Evolutionary conservation across 2,113 vertebrate genomes (phyloP).

Genomic region (Oreochromis spilurus): DNA sequence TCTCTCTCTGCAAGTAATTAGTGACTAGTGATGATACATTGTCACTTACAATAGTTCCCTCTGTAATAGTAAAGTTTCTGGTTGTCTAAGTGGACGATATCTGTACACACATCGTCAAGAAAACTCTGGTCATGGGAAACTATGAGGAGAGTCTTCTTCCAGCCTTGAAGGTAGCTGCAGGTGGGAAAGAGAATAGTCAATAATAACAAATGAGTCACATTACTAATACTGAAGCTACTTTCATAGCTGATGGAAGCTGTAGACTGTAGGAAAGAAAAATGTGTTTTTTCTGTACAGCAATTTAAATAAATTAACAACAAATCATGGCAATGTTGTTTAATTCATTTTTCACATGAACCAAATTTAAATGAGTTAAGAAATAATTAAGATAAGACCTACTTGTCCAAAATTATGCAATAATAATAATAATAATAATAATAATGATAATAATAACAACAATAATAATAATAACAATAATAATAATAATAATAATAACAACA

Average conservation of each 20-base stretch:
- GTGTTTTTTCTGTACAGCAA: neutral
- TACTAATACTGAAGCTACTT: neutral
- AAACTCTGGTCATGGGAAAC: conserved; percentile 95
- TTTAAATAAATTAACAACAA: neutral
- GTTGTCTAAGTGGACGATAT: conserved; percentile 85
- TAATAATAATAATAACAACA: no score
- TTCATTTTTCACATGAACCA: neutral
- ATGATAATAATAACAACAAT: no score
- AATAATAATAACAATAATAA: neutral
- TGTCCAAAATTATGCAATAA: neutral
- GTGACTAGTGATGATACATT: neutral
- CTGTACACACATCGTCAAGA: conserved; percentile 90
- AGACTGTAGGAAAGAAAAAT: neutral
- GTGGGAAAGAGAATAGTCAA: neutral
- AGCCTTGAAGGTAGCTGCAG: conserved; percentile 85
- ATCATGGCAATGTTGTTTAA: neutral
- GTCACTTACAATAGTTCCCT: conserved; percentile 85
- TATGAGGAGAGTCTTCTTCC: conserved; percentile 90
- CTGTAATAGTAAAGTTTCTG: conserved; percentile 90
- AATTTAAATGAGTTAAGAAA: neutral
- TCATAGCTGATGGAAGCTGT: neutral
- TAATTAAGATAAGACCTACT: neutral
- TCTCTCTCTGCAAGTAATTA: neutral
- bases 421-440: neutral
- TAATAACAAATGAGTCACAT: neutral